Conservation (phyloP, 2,888 invertebrate genomes). For the Clostera curtula region DNA sequence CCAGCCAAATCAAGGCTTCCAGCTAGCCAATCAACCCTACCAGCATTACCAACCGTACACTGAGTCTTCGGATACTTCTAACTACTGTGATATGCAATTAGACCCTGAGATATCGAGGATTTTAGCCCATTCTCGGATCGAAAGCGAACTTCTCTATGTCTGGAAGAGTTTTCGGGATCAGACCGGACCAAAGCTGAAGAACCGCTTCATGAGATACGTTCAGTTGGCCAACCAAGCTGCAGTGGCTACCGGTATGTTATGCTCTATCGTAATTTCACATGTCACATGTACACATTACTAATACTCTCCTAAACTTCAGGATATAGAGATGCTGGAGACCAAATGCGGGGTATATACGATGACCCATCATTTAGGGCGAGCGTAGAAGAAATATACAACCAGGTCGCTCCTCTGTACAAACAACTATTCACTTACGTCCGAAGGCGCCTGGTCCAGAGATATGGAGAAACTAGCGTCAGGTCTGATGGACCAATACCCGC, state of each 20-base stretch:
- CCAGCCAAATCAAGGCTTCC: constrained; percentile 25
- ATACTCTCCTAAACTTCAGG: constrained; percentile 61
- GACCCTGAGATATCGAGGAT: constrained; percentile 78
- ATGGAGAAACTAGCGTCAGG: constrained; percentile 75
- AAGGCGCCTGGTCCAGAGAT: constrained; percentile 76
- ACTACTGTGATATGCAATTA: constrained; percentile 33
- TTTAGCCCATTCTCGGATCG: constrained; percentile 82
- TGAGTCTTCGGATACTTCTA: constrained; percentile 22
- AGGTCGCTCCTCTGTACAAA: constrained; percentile 84
- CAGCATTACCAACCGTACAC: constrained; percentile 50
- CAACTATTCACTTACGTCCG: constrained; percentile 90
- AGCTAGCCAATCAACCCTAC: constrained; percentile 40
- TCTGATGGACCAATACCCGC: constrained; percentile 88
- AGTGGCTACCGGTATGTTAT: constrained; percentile 76
- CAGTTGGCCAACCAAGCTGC: constrained; percentile 88
- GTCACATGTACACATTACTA: too few relatives aligned
- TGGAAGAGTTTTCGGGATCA: constrained; percentile 90
- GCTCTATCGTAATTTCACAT: neutral
- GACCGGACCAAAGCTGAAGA: constrained; percentile 83
- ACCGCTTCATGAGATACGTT: constrained; percentile 85
- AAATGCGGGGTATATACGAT: constrained; percentile 85
- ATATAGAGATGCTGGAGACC: constrained; percentile 86
- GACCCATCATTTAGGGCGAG: constrained; percentile 78
- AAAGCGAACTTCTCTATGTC: constrained; percentile 82
- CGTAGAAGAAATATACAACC: constrained; percentile 74